Conservation (phyloP, 2,888 invertebrate species). For the Belgica antarctica region DNA sequence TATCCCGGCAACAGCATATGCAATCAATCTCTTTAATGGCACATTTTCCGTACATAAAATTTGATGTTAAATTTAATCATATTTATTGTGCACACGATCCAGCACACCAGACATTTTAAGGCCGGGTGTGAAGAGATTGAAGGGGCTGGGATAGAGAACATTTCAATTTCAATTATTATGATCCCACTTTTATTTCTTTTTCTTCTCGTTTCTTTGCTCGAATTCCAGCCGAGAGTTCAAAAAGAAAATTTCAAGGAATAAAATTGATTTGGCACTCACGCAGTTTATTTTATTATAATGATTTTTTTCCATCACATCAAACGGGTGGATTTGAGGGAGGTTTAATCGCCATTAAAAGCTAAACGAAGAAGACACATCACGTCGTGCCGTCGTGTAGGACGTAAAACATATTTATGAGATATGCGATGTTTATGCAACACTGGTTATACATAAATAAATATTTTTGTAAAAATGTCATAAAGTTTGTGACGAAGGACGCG, state of each 20-base stretch:
- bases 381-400: not conserved
- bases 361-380: not conserved
- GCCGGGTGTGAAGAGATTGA: not conserved
- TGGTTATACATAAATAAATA: not conserved
- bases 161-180: constrained; percentile 38
- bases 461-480: constrained; percentile 1
- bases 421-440: not conserved
- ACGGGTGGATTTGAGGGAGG: constrained; percentile 2
- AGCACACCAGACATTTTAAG: constrained; percentile 5
- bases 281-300: not conserved
- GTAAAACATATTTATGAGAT: constrained; percentile 8
- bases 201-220: not conserved
- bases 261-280: constrained; percentile 9
- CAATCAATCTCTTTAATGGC: constrained; percentile 42
- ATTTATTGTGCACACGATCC: constrained; percentile 37
- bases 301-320: not conserved
- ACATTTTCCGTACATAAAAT: constrained; percentile 18
- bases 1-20: not conserved
- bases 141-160: not conserved
- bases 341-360: not conserved
- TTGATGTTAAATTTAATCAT: constrained; percentile 36
- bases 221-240: not conserved
- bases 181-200: constrained; percentile 22
- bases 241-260: not conserved
- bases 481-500: not conserved